Evolutionary conservation across 2,113 vertebrate genomes (phyloP).

Genomic region (Megaceryle torquata): DNA sequence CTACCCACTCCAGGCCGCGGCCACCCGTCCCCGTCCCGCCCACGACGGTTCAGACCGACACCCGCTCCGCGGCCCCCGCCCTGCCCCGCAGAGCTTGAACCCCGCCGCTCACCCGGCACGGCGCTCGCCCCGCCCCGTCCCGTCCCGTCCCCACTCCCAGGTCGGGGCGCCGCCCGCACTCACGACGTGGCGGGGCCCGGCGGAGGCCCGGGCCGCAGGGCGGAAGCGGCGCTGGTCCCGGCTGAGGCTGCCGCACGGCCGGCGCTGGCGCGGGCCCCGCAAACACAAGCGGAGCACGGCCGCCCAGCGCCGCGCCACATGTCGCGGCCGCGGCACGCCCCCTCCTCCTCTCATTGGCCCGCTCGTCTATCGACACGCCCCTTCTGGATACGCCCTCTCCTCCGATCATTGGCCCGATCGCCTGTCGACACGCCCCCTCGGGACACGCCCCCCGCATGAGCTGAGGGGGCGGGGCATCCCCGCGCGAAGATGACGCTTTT

Average conservation of each 20-base stretch:
- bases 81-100: neutral
- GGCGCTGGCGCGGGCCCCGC: neutral
- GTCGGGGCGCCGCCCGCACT: neutral
- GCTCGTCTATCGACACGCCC: rapidly evolving
- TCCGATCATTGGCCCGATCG: too few species aligned
- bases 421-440: too few species aligned
- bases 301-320: neutral
- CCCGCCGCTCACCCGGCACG: neutral
- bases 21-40: neutral
- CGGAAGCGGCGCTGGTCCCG: neutral
- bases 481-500: neutral
- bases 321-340: neutral
- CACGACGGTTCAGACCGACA: neutral
- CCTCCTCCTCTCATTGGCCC: neutral
- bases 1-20: neutral
- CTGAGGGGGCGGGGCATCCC: too few species aligned
- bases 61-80: too few species aligned
- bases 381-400: neutral
- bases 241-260: neutral
- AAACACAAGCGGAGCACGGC: neutral
- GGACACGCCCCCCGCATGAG: neutral
- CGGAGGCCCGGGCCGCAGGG: neutral
- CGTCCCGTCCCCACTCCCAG: neutral
- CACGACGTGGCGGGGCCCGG: neutral
- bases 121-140: too few species aligned